Base-by-base conservation (phyloP, 2,797 vertebrate species). In the Enteromius unitaeniatus region DNA sequence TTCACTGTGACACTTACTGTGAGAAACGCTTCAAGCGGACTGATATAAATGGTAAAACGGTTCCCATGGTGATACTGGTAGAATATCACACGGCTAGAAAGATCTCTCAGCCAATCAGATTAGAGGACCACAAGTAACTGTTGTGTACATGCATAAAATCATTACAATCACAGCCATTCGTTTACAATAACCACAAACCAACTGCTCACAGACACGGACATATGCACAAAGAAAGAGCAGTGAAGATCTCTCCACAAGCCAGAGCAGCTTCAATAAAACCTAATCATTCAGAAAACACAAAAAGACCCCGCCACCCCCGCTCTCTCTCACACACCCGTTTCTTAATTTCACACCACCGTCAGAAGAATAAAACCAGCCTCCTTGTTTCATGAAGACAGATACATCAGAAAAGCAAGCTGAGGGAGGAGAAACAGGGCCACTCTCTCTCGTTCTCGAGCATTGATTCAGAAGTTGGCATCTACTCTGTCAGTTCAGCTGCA, bases 331-430 rank as follows among this genome's bases (percentile, higher is more conserved):
- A 1, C 78, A n/a, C 51, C 84, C 79, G 83, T 90, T 90, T 88
- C 85, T 88, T 88, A 88, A 90, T 83, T 88, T 86, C 90, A 88
- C 78, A 88, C 77, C 86, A 87, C 82, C 87, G 86, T 90, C 85
- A 91, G 88, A 89, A 92, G 92, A 95, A 94, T 92, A 93, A 91
- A 94, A 90, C 87, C 85, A 86, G 85, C 90, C 83, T 86, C 84
- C 84, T 67, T 86, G 86, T 86, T 79, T 88, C 84, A 89, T 91
- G 88, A 89, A 91, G 90, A 91, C 86, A 94, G 88, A 91, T 89
- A 88, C 88, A 93, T 93, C 92, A 93, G 89, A 93, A 74, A 51
- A 79, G 21, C 45, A 73, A 89, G 90, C 88, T 83, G 86, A 80
- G 85, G 55, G 53, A 84, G 73, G 58, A 73, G 45, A 53, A 11